Conservation (phyloP, 2,888 invertebrate species). For the Amphipoea lucens region DNA sequence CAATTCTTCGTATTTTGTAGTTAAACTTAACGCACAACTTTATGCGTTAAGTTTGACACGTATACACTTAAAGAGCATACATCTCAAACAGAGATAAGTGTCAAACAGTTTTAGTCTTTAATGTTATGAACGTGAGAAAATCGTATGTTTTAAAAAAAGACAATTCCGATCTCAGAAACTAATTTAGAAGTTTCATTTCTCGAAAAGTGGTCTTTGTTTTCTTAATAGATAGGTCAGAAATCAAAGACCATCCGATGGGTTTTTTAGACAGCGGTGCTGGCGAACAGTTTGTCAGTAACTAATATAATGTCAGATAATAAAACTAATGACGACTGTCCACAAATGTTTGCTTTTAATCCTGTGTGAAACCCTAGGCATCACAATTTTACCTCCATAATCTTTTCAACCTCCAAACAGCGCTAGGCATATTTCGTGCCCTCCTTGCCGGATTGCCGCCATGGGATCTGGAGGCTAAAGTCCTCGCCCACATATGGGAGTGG, state of each 20-base stretch:
- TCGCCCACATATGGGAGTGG: too few relatives aligned
- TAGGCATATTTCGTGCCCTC: constrained; percentile 10
- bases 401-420: constrained; percentile 7
- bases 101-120: not conserved
- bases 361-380: not conserved
- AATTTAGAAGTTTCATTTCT: not conserved
- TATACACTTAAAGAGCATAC: not conserved
- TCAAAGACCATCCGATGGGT: not conserved
- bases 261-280: not conserved
- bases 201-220: not conserved
- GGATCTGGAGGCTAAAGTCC: too few relatives aligned
- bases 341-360: not conserved
- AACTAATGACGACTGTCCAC: not conserved
- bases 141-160: too few relatives aligned
- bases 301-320: not conserved
- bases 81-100: not conserved
- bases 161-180: too few relatives aligned
- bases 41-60: too few relatives aligned
- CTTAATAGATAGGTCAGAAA: not conserved
- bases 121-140: not conserved
- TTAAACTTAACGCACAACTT: not conserved
- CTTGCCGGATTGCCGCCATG: too few relatives aligned
- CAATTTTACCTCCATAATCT: not conserved
- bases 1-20: not conserved
- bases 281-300: not conserved